Conservation (phyloP, 2,797 vertebrate genomes). For the Sylvilagus floridanus region DNA sequence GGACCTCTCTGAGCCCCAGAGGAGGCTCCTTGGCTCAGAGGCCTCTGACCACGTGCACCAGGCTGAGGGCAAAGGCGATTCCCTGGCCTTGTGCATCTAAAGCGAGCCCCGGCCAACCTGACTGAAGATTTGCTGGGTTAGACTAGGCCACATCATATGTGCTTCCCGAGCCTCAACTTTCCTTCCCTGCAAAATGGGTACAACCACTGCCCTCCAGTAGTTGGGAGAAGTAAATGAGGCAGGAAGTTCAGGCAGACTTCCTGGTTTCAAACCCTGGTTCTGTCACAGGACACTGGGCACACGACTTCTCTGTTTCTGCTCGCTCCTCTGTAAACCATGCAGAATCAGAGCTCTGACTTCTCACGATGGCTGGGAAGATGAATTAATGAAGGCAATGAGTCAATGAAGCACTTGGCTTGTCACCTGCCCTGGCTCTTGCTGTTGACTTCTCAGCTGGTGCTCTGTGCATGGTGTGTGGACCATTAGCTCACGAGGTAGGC, state of each 20-base stretch:
- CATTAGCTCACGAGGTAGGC: neutral
- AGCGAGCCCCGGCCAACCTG: neutral
- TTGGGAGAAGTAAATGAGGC: neutral
- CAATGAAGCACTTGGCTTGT: neutral
- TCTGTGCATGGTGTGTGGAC: neutral
- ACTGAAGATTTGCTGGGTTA: neutral
- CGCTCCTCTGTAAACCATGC: neutral
- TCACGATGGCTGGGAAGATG: neutral
- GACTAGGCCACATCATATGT: accelerated
- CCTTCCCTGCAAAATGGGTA: slow-evolving; percentile 23
- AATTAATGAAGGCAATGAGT: neutral
- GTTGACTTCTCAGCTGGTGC: neutral
- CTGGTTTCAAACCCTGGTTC: neutral
- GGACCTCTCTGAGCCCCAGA: accelerated
- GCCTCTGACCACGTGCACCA: neutral
- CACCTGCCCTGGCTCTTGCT: neutral
- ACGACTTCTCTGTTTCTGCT: neutral
- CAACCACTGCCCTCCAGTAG: accelerated
- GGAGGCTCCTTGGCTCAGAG: neutral
- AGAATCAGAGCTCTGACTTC: neutral
- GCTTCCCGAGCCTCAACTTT: neutral
- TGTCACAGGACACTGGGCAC: neutral
- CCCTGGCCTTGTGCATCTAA: neutral
- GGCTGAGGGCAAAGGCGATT: neutral
- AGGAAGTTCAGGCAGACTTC: neutral